Conservation (phyloP, 92 coral and sea anemone species). For the Muricea muricata region DNA sequence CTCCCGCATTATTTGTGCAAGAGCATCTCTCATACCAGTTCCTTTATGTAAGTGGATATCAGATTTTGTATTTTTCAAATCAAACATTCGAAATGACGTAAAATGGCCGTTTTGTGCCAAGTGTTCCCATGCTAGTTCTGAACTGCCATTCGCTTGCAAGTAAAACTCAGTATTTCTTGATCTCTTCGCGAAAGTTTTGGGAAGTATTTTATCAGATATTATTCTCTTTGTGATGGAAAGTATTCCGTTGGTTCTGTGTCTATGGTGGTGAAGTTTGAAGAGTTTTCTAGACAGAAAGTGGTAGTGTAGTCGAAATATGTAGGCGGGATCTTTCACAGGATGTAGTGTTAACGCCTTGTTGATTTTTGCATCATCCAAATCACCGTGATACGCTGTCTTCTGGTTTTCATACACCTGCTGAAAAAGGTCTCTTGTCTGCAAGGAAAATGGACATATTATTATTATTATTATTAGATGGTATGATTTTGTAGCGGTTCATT, state of each 20-base stretch:
- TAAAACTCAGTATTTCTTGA: background rate
- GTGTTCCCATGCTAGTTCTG: background rate
- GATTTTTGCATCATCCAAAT: background rate
- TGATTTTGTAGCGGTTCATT: too few relatives aligned
- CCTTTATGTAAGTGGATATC: background rate
- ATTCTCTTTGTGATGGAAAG: background rate
- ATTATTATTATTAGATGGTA: too few relatives aligned
- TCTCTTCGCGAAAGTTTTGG: background rate
- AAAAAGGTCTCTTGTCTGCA: slow-evolving; percentile 28
- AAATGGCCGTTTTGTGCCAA: background rate
- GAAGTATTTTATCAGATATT: background rate
- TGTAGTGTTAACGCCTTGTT: slow-evolving; percentile 12
- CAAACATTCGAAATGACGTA: background rate
- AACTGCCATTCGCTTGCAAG: background rate
- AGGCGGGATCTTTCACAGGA: slow-evolving; percentile 34
- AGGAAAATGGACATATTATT: too few relatives aligned
- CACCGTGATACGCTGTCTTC: slow-evolving; percentile 16
- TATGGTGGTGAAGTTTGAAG: background rate
- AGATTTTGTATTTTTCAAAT: background rate
- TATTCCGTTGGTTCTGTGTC: slow-evolving; percentile 53
- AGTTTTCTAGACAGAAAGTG: slow-evolving; percentile 2
- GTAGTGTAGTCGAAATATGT: slow-evolving; percentile 20
- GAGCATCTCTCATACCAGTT: background rate
- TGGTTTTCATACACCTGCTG: slow-evolving; percentile 28
- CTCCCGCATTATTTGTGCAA: background rate